A percentile compares a stretch with the other conserved stretches of the same genome.
Evolutionary conservation across 2,797 vertebrate genomes (phyloP).

Genomic region (Hoplostethus mediterraneus): DNA sequence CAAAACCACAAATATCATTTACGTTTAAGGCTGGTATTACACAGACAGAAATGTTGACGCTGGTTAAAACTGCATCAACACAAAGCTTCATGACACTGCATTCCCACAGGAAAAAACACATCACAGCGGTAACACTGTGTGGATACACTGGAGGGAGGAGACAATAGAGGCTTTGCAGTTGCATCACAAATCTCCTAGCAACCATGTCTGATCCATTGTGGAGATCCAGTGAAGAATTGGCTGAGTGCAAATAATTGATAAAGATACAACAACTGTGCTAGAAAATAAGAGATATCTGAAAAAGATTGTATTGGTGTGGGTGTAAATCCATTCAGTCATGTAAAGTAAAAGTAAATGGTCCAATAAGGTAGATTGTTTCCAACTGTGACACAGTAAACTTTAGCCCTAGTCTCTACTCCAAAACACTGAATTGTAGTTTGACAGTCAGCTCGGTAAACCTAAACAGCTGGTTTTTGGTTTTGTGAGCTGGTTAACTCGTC

Average conservation of each 20-base stretch:
- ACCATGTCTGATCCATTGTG: not conserved
- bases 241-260: not conserved
- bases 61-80: conserved; percentile 43
- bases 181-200: not conserved
- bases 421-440: not conserved
- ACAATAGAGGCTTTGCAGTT: not conserved
- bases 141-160: conserved; percentile 11
- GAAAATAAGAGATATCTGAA: conserved; percentile 4
- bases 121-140: conserved; percentile 11
- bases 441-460: no score
- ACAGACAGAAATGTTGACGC: conserved; percentile 19
- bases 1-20: conserved; percentile 6
- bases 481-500: no score
- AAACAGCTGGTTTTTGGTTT: no score
- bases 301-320: conserved; percentile 1
- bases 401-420: not conserved
- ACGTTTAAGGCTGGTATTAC: conserved; percentile 17
- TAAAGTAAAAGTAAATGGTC: conserved; percentile 16
- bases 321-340: not conserved
- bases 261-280: not conserved
- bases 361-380: conserved; percentile 18
- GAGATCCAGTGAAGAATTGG: not conserved
- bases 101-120: conserved; percentile 25
- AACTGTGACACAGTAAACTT: not conserved
- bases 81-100: conserved; percentile 14